Conservation (phyloP, 2,797 vertebrate genomes). For the Cynodonichthys magdalenae region DNA sequence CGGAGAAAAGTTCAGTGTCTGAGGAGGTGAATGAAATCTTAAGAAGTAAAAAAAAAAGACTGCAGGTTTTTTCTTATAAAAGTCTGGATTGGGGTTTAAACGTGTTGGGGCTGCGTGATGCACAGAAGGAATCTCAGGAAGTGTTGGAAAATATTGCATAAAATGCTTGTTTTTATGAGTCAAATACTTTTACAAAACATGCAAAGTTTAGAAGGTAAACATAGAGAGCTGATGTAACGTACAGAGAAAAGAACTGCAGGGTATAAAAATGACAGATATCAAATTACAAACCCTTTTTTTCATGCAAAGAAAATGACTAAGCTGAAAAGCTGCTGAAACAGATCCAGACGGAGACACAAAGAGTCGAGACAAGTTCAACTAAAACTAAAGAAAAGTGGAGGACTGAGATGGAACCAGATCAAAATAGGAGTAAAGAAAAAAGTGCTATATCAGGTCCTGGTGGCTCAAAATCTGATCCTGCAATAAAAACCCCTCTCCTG, state of each 20-base stretch:
- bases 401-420: constrained; percentile 14
- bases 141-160: constrained; percentile 25
- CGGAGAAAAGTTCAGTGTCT: constrained; percentile 30
- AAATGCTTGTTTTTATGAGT: constrained; percentile 32
- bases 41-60: neutral
- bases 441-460: constrained; percentile 49
- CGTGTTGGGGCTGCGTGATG: constrained; percentile 44
- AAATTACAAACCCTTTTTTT: constrained; percentile 37
- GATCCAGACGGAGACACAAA: constrained; percentile 47
- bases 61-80: neutral
- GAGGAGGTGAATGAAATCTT: constrained; percentile 32
- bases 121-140: constrained; percentile 32
- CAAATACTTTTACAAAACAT: constrained; percentile 33
- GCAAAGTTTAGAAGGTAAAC: constrained; percentile 24
- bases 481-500: constrained; percentile 34
- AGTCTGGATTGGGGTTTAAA: constrained; percentile 30
- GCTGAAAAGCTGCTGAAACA: constrained; percentile 51
- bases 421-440: constrained; percentile 39
- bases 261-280: constrained; percentile 34
- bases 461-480: constrained; percentile 44
- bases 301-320: constrained; percentile 40
- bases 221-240: constrained; percentile 31
- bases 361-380: constrained; percentile 46
- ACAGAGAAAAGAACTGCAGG: constrained; percentile 29
- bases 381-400: constrained; percentile 27